These are phyloP conservation scores for Scolopax rusticola DNA, from an alignment of 2,797 vertebrate genomes.

Conservation along the genomic window DNA sequence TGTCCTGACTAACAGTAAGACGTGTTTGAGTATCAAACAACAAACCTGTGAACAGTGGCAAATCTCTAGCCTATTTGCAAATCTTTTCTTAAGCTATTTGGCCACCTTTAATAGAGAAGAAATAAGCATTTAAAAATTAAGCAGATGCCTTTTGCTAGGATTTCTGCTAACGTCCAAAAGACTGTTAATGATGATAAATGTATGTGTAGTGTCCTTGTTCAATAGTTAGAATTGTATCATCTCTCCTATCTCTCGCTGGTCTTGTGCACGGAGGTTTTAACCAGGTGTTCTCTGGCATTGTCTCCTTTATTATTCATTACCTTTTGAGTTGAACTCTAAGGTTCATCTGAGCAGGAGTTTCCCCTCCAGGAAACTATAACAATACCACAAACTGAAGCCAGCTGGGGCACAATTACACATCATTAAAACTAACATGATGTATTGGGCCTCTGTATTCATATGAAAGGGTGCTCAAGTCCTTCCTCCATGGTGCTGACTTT, in stretches of 20 bases:
- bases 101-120: neutral
- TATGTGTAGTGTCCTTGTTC: neutral
- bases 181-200: neutral
- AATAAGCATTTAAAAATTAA: neutral
- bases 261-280: neutral
- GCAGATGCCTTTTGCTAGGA: fast-evolving
- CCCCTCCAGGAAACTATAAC: neutral
- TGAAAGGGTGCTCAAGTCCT: fast-evolving
- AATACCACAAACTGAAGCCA: neutral
- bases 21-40: neutral
- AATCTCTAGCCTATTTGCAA: neutral
- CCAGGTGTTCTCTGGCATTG: neutral
- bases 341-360: neutral
- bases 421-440: neutral
- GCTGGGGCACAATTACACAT: neutral
- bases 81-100: neutral
- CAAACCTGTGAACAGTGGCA: neutral
- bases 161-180: neutral
- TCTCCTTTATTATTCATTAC: neutral
- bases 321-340: neutral
- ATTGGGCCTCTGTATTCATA: neutral
- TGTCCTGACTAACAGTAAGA: neutral
- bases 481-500: neutral
- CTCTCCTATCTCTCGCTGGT: neutral
- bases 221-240: neutral